These are phyloP conservation scores for Anagrus nilaparvatae DNA, from an alignment of 1,140 invertebrate genomes.

Conservation along the genomic window DNA sequence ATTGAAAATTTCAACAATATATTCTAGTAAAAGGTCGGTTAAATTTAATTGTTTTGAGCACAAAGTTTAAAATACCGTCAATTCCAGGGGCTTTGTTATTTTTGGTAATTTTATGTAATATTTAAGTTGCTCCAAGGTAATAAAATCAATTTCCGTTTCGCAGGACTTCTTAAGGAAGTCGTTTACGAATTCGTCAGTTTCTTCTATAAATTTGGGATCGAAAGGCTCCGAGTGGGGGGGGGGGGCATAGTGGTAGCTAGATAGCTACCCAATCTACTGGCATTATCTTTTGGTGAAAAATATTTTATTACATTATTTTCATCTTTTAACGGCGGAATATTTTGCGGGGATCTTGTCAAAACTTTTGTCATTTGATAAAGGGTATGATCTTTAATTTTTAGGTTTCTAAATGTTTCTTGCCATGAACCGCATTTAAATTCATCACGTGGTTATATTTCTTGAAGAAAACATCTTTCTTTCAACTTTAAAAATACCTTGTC, in stretches of 20 bases:
- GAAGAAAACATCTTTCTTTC: too few species aligned
- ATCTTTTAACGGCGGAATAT: neutral
- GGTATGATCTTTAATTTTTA: constrained; percentile 9
- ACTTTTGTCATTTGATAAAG: constrained; percentile 7
- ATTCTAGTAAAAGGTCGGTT: too few species aligned
- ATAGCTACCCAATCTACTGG: constrained; percentile 1
- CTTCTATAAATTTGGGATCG: neutral
- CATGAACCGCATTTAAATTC: neutral
- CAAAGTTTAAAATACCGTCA: constrained; percentile 1
- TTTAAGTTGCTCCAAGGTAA: neutral
- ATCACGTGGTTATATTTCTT: too few species aligned
- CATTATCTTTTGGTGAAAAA: constrained; percentile 4
- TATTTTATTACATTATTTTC: neutral
- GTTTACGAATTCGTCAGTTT: neutral
- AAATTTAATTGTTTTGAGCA: neutral
- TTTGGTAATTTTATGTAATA: neutral
- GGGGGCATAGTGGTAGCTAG: too few species aligned
- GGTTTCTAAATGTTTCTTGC: neutral
- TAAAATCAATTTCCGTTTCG: neutral
- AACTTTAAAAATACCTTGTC: too few species aligned
- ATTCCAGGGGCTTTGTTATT: constrained; percentile 4
- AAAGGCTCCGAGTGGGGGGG: neutral
- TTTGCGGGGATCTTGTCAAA: neutral
- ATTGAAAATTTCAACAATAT: constrained; percentile 2
- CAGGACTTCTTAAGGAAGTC: neutral